These are phyloP conservation scores for Aromia moschata DNA, from an alignment of 2,888 invertebrate species.

Conservation along the genomic window DNA sequence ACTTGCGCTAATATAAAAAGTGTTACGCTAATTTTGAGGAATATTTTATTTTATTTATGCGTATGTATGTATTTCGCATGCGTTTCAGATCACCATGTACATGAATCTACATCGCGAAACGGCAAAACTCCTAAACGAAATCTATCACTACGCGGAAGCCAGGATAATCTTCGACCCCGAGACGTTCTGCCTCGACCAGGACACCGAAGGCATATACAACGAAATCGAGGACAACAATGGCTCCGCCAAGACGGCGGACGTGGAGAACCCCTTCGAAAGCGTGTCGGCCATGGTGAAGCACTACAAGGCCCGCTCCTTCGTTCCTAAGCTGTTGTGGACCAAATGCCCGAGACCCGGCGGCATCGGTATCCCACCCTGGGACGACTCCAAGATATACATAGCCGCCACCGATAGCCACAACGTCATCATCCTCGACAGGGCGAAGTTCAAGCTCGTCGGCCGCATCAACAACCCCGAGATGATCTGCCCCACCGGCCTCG, in stretches of 20 bases:
- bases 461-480: slow-evolving; percentile 66
- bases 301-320: slow-evolving; percentile 64
- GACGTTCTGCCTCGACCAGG: slow-evolving; percentile 66
- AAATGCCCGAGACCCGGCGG: slow-evolving; percentile 74
- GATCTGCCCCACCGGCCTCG: slow-evolving; percentile 71
- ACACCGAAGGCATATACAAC: slow-evolving; percentile 62
- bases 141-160: slow-evolving; percentile 68
- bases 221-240: slow-evolving; percentile 67
- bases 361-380: slow-evolving; percentile 72
- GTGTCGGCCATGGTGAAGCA: slow-evolving; percentile 64
- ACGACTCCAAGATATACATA: slow-evolving; percentile 71
- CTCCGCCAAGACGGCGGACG: slow-evolving; percentile 54
- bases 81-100: slow-evolving; percentile 67
- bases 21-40: too few relatives aligned
- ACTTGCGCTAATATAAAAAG: too few relatives aligned
- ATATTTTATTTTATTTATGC: too few relatives aligned
- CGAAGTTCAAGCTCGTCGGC: slow-evolving; percentile 63
- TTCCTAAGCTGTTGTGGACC: slow-evolving; percentile 64
- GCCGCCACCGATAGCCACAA: slow-evolving; percentile 66
- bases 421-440: slow-evolving; percentile 53
- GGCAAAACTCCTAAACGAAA: slow-evolving; percentile 67
- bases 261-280: slow-evolving; percentile 65
- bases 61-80: too few relatives aligned
- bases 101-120: slow-evolving; percentile 69
- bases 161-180: slow-evolving; percentile 68